These are phyloP conservation scores for Anarrhichthys ocellatus DNA, from an alignment of 2,113 vertebrate genomes.

Conservation along the genomic window DNA sequence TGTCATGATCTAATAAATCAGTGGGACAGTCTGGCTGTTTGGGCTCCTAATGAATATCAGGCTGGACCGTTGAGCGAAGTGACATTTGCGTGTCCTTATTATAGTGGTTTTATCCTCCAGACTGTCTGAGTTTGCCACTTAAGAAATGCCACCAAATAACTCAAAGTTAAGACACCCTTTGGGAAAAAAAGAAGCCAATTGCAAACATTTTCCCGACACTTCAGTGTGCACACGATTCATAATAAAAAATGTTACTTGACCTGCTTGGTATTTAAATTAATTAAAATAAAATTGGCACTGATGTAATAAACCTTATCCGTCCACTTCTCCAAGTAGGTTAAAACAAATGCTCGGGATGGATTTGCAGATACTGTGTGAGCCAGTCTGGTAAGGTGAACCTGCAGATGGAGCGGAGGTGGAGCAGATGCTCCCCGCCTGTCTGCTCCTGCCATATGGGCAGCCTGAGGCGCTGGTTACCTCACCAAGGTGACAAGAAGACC, in stretches of 20 bases:
- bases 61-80: constrained; percentile 4
- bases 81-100: constrained; percentile 26
- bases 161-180: not conserved
- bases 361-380: constrained; percentile 44
- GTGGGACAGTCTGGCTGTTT: not conserved
- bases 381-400: constrained; percentile 49
- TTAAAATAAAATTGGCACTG: not conserved
- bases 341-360: constrained; percentile 19
- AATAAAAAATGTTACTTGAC: not conserved
- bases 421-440: constrained; percentile 44
- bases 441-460: constrained; percentile 68
- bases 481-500: constrained; percentile 65
- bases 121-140: not conserved
- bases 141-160: not conserved
- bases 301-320: not conserved
- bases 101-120: not conserved
- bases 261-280: not conserved
- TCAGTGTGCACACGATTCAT: not conserved
- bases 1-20: constrained; percentile 12
- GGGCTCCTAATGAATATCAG: constrained; percentile 15
- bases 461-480: constrained; percentile 64
- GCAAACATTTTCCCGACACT: not conserved
- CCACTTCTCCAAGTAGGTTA: constrained; percentile 43
- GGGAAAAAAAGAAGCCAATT: not conserved
- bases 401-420: constrained; percentile 69